Percentiles rank a stretch among this genome's conserved stretches.
phyloP scores from a whole-genome alignment of 1,140 invertebrate species.

The Tetranychus urticae region DNA sequence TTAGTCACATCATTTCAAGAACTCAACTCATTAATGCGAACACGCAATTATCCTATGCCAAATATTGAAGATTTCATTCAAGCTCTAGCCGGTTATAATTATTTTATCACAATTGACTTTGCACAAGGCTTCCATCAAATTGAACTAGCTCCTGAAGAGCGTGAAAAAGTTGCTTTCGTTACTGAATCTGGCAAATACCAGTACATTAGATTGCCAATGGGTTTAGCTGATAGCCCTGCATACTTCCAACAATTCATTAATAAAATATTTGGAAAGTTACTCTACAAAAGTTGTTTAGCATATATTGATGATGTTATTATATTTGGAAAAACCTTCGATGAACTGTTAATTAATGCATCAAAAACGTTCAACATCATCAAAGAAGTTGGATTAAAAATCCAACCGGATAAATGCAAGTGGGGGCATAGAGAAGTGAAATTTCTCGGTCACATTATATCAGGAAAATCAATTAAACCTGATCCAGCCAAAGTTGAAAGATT shows the following conservation, averaged over 20 bases:
- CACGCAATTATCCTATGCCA: conserved; percentile 28
- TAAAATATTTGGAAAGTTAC: conserved; percentile 5
- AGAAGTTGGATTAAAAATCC: conserved; percentile 8
- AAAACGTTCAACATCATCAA: conserved; percentile 11
- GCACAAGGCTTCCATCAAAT: conserved; percentile 19
- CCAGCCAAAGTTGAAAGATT: conserved; percentile 8
- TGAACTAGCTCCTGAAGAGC: conserved; percentile 12
- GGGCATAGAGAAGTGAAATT: conserved; percentile 5
- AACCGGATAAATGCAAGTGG: conserved; percentile 10
- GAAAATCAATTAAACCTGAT: conserved; percentile 10
- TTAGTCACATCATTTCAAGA: too few relatives aligned
- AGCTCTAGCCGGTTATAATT: conserved; percentile 6
- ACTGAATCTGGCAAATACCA: conserved; percentile 7
- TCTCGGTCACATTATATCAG: conserved; percentile 9
- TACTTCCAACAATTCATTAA: conserved; percentile 19
- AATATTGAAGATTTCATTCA: conserved; percentile 14
- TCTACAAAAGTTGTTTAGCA: conserved; percentile 2
- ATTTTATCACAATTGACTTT: conserved; percentile 16
- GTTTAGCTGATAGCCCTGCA: conserved; percentile 19
- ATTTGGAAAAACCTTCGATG: conserved; percentile 8
- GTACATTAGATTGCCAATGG: conserved; percentile 20
- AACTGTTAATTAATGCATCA: conserved; percentile 11
- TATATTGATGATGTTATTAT: conserved; percentile 17
- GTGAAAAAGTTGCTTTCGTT: conserved; percentile 13
- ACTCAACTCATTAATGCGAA: conserved; percentile 19